These are phyloP conservation scores for Bursaphelenchus okinawaensis DNA, from an alignment of 2,888 invertebrate genomes.

Conservation along the genomic window DNA sequence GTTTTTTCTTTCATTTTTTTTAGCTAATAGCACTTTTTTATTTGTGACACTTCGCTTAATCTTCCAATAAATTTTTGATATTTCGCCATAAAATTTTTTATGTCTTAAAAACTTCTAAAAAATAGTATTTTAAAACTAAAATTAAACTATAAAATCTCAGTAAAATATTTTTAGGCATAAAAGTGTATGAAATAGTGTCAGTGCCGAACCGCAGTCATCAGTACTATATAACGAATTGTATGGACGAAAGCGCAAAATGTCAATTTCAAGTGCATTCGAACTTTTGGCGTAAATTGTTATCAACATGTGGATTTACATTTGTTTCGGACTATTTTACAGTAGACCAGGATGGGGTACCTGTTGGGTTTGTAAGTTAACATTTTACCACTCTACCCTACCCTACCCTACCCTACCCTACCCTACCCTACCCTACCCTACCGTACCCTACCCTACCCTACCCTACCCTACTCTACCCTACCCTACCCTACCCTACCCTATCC, in stretches of 20 bases:
- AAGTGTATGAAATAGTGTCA: conserved; percentile 35
- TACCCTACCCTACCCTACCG: too few species aligned
- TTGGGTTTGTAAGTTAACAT: conserved; percentile 23
- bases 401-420: too few species aligned
- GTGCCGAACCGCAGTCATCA: conserved; percentile 10
- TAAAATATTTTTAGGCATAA: conserved; percentile 28
- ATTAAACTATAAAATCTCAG: conserved; percentile 4
- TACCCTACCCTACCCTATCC: too few species aligned
- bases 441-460: too few species aligned
- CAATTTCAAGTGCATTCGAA: conserved; percentile 24
- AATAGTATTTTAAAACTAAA: too few species aligned
- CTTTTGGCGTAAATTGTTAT: conserved; percentile 22
- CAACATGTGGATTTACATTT: conserved; percentile 45
- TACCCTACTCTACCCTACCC: too few species aligned
- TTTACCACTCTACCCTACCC: background rate
- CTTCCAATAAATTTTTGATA: too few species aligned
- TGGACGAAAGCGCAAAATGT: conserved; percentile 33
- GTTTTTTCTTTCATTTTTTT: too few species aligned
- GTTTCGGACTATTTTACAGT: conserved; percentile 43
- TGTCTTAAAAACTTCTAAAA: too few species aligned
- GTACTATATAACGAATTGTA: conserved; percentile 23
- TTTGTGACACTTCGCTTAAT: too few species aligned
- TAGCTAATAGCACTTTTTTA: background rate
- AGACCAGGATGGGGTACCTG: conserved; percentile 25
- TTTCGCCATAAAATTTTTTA: too few species aligned